These are phyloP conservation scores for Drepanosiphum platanoidis DNA, from an alignment of 2,888 invertebrate species.

Conservation along the genomic window DNA sequence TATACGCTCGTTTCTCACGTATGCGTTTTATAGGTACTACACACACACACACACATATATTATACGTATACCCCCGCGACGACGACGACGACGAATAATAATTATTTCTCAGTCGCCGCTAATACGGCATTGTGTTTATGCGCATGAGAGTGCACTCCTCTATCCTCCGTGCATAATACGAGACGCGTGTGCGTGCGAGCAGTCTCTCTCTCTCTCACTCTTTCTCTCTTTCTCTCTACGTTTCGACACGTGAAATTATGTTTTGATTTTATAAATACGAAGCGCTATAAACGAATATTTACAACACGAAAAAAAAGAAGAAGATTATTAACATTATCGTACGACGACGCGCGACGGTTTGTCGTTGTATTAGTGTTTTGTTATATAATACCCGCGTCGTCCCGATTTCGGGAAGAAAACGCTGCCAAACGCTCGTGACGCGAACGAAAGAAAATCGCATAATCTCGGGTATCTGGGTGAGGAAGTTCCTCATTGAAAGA, in stretches of 20 bases:
- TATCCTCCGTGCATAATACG: neutral
- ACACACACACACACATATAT: neutral
- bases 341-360: conserved; percentile 11
- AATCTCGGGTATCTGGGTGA: too few species aligned
- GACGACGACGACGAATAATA: neutral
- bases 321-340: neutral
- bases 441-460: too few species aligned
- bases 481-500: too few species aligned
- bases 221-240: neutral
- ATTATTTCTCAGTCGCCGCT: conserved; percentile 35
- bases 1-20: conserved; percentile 61
- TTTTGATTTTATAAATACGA: neutral
- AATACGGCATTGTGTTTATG: conserved; percentile 60
- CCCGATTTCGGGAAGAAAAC: conserved; percentile 14
- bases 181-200: neutral
- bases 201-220: neutral
- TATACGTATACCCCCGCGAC: conserved; percentile 25
- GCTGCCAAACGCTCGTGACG: too few species aligned
- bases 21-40: neutral
- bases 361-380: too few species aligned
- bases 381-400: too few species aligned
- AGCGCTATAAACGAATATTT: neutral
- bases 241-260: neutral
- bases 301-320: neutral
- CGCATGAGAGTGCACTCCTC: conserved; percentile 17